Base-by-base conservation (phyloP, 2,888 invertebrate genomes). In the Leptinotarsa rubiginosa region DNA sequence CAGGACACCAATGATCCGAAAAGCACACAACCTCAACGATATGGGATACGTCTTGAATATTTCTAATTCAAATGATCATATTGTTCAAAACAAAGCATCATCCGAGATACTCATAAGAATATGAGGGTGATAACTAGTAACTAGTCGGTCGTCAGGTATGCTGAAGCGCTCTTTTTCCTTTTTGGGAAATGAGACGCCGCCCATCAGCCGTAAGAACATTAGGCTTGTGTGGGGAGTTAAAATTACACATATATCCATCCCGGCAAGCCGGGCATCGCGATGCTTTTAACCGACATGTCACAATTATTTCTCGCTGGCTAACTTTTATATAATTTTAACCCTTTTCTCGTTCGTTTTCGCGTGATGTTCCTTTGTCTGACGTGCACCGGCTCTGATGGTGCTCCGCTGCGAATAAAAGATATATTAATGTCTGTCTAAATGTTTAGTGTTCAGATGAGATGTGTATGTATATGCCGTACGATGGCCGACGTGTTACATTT, bases 301-400 rank as follows among this genome's bases (percentile, higher is more conserved):
- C 80, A 82, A 82, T 82, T 82, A 81, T 80, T 82, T 81, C 82
- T 78, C 81, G 78, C 79, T 78, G 81, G 80, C 75, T 80, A 80
- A 82, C 80, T 82, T 82, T 82, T 82, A 81, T 81, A 81, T 80
- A 82, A 82, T 82, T 82, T 80, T 79, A 81, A 82, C 81, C 82
- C 81, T 81, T 81, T 81, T 81, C 81, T 80, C 82, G 73, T 78
- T 77, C 78, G 78, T 75, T 77, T 75, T 71, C 72, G 56, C 67
- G 75, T 75, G 75, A 75, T 74, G 78, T 78, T 75, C 77, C 75
- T 78, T 78, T 75, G 78, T 78, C 75, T 78, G 78, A 76, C 76
- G 71, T 73, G 70, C 69, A 72, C 77, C 78, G 76, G 75, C 80
- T 66, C 47, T 65, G 72, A 66, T 67, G 71, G n/a, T 59, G 41